Percentiles rank a stretch among this genome's conserved stretches.
phyloP scores from a whole-genome alignment of 2,797 vertebrate species.

The Gouania willdenowi region DNA sequence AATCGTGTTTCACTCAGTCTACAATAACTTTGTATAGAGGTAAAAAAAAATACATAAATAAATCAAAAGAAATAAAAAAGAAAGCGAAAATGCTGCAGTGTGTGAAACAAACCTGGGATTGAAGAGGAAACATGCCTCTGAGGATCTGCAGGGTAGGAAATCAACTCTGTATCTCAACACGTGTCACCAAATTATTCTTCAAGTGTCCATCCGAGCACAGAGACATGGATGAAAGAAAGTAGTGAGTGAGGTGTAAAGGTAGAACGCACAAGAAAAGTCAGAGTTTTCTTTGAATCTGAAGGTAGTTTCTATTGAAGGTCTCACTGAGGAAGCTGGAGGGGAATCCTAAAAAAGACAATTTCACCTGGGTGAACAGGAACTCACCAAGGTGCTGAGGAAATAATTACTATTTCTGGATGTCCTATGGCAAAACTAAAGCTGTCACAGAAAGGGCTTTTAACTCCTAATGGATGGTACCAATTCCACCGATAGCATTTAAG shows the following conservation, averaged over 20 bases:
- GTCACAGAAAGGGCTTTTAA: slow-evolving; percentile 50
- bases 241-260: slow-evolving; percentile 8
- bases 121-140: slow-evolving; percentile 16
- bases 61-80: no score
- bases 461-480: slow-evolving; percentile 48
- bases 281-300: slow-evolving; percentile 25
- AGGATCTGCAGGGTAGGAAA: slow-evolving; percentile 5
- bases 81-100: no score
- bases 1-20: neutral
- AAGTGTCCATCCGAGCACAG: slow-evolving; percentile 18
- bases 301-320: slow-evolving; percentile 34
- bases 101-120: no score
- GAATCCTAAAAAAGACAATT: slow-evolving; percentile 41
- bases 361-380: slow-evolving; percentile 31
- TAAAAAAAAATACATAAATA: no score
- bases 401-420: slow-evolving; percentile 50
- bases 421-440: slow-evolving; percentile 47
- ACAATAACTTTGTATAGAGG: no score
- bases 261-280: slow-evolving; percentile 1
- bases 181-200: slow-evolving; percentile 33
- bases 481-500: slow-evolving; percentile 39
- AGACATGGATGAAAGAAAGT: slow-evolving; percentile 22
- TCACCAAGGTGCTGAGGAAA: slow-evolving; percentile 37
- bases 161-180: neutral
- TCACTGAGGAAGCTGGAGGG: slow-evolving; percentile 8